Evolutionary conservation across 2,888 invertebrate genomes (phyloP).

Genomic region (Silvanus unidentatus): DNA sequence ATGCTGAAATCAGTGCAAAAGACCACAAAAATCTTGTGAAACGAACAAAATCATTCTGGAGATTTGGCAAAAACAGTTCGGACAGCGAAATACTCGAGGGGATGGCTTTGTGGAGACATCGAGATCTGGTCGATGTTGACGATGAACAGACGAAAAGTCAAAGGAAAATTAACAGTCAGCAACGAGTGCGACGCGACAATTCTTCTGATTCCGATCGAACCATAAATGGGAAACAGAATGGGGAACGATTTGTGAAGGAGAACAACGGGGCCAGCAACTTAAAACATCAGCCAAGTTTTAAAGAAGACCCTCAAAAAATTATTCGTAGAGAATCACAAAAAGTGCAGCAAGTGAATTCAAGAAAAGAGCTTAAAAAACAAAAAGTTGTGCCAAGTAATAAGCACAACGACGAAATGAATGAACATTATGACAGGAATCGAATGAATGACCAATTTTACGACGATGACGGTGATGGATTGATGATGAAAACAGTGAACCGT

Average conservation of each 20-base stretch:
- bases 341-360: conserved; percentile 43
- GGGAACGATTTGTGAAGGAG: conserved; percentile 13
- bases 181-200: conserved; percentile 43
- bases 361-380: conserved; percentile 39
- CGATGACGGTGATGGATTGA: conserved; percentile 60
- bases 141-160: conserved; percentile 48
- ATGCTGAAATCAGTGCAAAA: conserved; percentile 52
- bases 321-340: background rate
- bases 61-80: conserved; percentile 64
- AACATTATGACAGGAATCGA: conserved; percentile 1
- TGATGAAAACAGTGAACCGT: conserved; percentile 67
- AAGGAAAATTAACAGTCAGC: conserved; percentile 20
- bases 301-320: background rate
- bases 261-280: too few relatives aligned
- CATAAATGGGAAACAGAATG: conserved; percentile 37
- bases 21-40: conserved; percentile 66
- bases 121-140: conserved; percentile 69
- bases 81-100: conserved; percentile 76
- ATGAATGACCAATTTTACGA: conserved; percentile 61
- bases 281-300: background rate
- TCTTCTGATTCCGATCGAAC: conserved; percentile 45
- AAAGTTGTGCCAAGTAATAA: conserved; percentile 22
- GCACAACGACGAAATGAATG: conserved; percentile 19
- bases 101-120: conserved; percentile 81
- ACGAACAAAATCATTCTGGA: conserved; percentile 81